Conservation (phyloP, 2,113 vertebrate genomes). For the Colossoma macropomum region DNA sequence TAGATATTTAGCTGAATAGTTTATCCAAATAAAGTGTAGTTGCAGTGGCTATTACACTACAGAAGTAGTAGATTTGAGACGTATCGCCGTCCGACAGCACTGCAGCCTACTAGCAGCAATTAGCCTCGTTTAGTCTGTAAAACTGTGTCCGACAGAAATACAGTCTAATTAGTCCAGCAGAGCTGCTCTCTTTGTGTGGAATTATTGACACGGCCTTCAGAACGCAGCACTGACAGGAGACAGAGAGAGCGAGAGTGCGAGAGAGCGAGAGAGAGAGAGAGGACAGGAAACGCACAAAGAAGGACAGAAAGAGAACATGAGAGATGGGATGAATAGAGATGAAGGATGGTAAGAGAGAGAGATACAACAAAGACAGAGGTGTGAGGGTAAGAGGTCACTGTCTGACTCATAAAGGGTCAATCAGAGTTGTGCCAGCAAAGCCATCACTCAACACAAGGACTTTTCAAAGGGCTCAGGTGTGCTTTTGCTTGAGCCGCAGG, state of each 20-base stretch:
- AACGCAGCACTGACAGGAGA: constrained; percentile 56
- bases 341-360: background rate
- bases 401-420: constrained; percentile 72
- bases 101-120: background rate
- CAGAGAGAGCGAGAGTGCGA: background rate
- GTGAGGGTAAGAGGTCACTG: constrained; percentile 65
- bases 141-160: constrained; percentile 66
- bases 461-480: background rate
- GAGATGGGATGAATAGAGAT: background rate
- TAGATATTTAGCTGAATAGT: too few relatives aligned
- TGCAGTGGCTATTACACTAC: background rate
- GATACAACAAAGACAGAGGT: constrained; percentile 55
- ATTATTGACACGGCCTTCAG: constrained; percentile 84
- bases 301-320: background rate
- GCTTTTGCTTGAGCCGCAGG: too few relatives aligned
- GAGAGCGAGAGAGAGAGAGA: constrained; percentile 55
- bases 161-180: constrained; percentile 64
- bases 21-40: too few relatives aligned
- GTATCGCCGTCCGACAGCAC: background rate
- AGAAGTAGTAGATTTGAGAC: too few relatives aligned
- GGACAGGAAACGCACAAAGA: constrained; percentile 18
- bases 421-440: constrained; percentile 52
- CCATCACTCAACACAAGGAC: constrained; percentile 14
- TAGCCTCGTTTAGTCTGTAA: constrained; percentile 69
- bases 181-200: constrained; percentile 63